Conservation (phyloP, 2,888 invertebrate genomes). For the Vandiemenella viatica region DNA sequence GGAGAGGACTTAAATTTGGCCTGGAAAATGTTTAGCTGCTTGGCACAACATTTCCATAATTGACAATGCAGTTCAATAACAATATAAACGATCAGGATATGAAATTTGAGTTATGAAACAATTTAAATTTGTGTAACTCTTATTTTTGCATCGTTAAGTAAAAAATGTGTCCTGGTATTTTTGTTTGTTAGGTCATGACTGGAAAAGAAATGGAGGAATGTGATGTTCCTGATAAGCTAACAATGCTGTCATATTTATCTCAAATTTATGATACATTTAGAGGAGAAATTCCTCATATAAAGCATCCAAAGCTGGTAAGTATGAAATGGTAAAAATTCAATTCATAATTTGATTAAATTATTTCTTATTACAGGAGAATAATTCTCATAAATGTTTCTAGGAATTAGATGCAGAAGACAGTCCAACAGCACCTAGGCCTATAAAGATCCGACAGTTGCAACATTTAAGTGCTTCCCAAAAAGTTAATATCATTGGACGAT, state of each 20-base stretch:
- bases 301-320: conserved; percentile 54
- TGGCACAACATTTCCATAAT: neutral
- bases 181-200: conserved; percentile 40
- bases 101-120: no score
- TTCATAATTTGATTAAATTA: neutral
- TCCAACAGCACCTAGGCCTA: conserved; percentile 1
- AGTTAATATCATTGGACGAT: conserved; percentile 16
- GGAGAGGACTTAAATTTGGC: no score
- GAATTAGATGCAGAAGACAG: conserved; percentile 10
- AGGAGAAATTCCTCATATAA: conserved; percentile 75
- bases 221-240: conserved; percentile 53
- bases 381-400: neutral
- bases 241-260: conserved; percentile 68
- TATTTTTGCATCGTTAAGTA: no score
- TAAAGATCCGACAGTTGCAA: no score
- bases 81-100: no score
- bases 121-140: no score
- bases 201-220: conserved; percentile 59
- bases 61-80: no score
- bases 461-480: conserved; percentile 14
- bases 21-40: neutral
- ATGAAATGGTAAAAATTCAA: neutral
- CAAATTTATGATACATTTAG: conserved; percentile 83
- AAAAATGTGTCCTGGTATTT: no score
- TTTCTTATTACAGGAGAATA: neutral